phyloP scores from a whole-genome alignment of 2,888 invertebrate species.

The Euphydryas editha region DNA sequence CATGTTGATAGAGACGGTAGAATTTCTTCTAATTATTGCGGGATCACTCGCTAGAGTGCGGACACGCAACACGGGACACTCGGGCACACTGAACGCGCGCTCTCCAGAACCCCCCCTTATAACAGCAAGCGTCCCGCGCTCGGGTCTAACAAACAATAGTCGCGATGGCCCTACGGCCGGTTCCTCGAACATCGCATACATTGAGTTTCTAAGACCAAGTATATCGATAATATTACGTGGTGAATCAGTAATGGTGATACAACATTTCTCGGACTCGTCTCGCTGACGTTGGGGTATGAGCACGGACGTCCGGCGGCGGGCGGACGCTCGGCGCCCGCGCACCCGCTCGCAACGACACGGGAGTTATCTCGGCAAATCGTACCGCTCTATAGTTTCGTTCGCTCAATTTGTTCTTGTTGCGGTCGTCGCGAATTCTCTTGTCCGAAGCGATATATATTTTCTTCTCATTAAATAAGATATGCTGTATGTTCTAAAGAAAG shows the following conservation, averaged over 20 bases:
- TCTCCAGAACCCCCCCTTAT: constrained; percentile 80
- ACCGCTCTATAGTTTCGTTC: constrained; percentile 80
- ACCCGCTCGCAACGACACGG: constrained; percentile 69
- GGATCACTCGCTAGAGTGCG: constrained; percentile 68
- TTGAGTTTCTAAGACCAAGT: constrained; percentile 48
- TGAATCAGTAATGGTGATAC: constrained; percentile 52
- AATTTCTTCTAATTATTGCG: constrained; percentile 50
- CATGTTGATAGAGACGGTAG: constrained; percentile 64
- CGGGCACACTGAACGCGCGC: constrained; percentile 82
- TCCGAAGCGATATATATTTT: constrained; percentile 75
- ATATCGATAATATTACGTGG: constrained; percentile 28
- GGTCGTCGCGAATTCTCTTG: constrained; percentile 78
- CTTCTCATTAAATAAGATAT: constrained; percentile 63
- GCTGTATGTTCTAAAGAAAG: constrained; percentile 58
- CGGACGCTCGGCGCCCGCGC: constrained; percentile 63
- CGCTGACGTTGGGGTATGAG: constrained; percentile 31
- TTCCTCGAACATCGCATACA: constrained; percentile 56
- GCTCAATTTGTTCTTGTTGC: constrained; percentile 83
- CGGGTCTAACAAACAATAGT: constrained; percentile 58
- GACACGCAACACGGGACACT: constrained; percentile 79
- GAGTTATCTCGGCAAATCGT: constrained; percentile 81
- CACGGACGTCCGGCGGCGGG: constrained; percentile 55
- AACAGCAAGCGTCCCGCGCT: constrained; percentile 78
- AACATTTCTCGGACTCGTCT: constrained; percentile 27
- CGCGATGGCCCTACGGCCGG: constrained; percentile 56